phyloP scores from a whole-genome alignment of 2,113 vertebrate species.

The Oxyruncus cristatus region DNA sequence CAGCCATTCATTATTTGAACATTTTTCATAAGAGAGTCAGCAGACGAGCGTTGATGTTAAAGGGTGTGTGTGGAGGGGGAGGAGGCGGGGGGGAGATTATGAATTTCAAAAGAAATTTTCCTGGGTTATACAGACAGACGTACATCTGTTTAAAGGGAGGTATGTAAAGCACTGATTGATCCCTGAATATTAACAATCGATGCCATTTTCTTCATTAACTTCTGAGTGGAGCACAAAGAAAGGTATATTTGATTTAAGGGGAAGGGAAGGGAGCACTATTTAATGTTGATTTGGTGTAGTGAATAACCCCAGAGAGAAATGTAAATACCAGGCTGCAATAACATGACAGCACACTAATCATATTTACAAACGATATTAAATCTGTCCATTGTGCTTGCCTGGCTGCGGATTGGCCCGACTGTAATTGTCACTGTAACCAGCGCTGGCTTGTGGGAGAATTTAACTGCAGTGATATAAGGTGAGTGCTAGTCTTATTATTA shows the following conservation, averaged over 20 bases:
- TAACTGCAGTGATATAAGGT: slow-evolving; percentile 99
- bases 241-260: slow-evolving; percentile 80
- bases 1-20: slow-evolving; percentile 92
- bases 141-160: slow-evolving; percentile 77
- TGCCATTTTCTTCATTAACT: slow-evolving; percentile 91
- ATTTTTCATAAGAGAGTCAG: slow-evolving; percentile 87
- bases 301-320: slow-evolving; percentile 97
- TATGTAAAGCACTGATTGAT: slow-evolving; percentile 88
- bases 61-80: slow-evolving; percentile 66
- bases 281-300: slow-evolving; percentile 90
- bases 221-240: slow-evolving; percentile 78
- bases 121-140: slow-evolving; percentile 74
- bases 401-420: slow-evolving; percentile 87
- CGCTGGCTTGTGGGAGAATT: slow-evolving; percentile 94
- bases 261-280: slow-evolving; percentile 84
- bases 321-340: slow-evolving; percentile 98
- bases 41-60: slow-evolving; percentile 64
- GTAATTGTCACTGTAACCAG: slow-evolving; percentile 98
- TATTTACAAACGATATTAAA: slow-evolving; percentile 99
- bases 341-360: slow-evolving; percentile 99
- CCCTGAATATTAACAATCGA: slow-evolving; percentile 90
- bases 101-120: slow-evolving; percentile 69
- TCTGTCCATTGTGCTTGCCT: slow-evolving; percentile 96
- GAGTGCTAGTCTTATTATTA: slow-evolving; percentile 99
- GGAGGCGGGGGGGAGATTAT: slow-evolving; percentile 16